These are phyloP conservation scores for Nannoperca australis DNA, from an alignment of 2,797 vertebrate genomes.

Conservation along the genomic window DNA sequence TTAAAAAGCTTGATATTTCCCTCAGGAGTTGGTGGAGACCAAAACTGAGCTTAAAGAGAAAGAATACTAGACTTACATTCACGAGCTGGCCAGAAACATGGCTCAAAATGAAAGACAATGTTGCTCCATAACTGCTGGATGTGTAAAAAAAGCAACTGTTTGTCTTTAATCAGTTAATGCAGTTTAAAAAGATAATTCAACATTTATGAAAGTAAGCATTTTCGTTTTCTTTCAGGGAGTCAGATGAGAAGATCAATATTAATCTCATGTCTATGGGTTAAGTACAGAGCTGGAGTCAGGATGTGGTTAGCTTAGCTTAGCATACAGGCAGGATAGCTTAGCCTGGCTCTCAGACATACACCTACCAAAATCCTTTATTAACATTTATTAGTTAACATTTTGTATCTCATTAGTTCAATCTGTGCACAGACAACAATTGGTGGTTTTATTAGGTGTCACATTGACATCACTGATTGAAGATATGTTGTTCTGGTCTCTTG, in stretches of 20 bases:
- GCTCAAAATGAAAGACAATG: not conserved
- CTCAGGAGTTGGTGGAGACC: not conserved
- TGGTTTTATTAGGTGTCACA: not conserved
- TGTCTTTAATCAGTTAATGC: not conserved
- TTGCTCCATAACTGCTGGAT: not conserved
- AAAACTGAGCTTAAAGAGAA: not conserved
- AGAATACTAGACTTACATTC: not conserved
- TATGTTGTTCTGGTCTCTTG: conserved; percentile 6
- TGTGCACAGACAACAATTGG: not conserved
- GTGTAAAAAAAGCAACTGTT: not conserved
- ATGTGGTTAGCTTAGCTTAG: not conserved
- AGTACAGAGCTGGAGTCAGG: not conserved
- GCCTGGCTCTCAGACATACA: not conserved
- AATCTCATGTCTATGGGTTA: too few relatives aligned
- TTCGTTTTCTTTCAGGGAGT: not conserved
- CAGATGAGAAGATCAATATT: too few relatives aligned
- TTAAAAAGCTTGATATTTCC: not conserved
- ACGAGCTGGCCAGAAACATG: not conserved
- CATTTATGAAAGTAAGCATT: not conserved
- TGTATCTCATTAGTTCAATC: not conserved
- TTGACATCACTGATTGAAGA: not conserved
- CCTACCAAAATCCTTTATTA: not conserved
- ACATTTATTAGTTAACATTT: not conserved
- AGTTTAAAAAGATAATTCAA: not conserved
- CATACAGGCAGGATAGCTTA: not conserved